Evolutionary conservation across 2,888 invertebrate species (phyloP), one percentile per base, ranked within the genome.

Genomic region (Helobdella robusta): DNA sequence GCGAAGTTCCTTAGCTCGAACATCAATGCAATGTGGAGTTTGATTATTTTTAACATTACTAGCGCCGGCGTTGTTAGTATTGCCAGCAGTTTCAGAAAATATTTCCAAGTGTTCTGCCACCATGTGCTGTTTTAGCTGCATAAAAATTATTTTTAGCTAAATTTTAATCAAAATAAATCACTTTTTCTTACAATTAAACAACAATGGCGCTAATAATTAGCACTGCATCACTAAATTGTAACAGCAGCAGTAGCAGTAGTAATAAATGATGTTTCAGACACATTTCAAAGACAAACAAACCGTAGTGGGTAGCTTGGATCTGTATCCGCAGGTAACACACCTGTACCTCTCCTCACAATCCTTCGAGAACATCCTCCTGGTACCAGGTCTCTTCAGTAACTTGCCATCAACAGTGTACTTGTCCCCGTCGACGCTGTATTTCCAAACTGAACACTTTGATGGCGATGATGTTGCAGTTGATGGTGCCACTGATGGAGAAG

Each of bases 11-110:
- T 50, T 52, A n/a, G 66, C 66, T 23, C 63, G 59, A 23, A 50
- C 52, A 25, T 66, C 66, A 28, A 66, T 66, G 40, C 66, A 66
- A n/a, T n/a, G n/a, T n/a, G n/a, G n/a, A n/a, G n/a, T n/a, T n/a
- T n/a, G n/a, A n/a, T n/a, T n/a, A n/a, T n/a, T n/a, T n/a, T n/a
- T n/a, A n/a, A n/a, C n/a, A n/a, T n/a, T n/a, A n/a, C n/a, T n/a
- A n/a, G n/a, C n/a, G n/a, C n/a, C n/a, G n/a, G n/a, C n/a, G n/a
- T n/a, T n/a, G n/a, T n/a, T n/a, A n/a, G n/a, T n/a, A n/a, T n/a
- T n/a, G 23, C 18, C n/a, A 35, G 44, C 44, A 18, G 25, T 40
- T 8, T 40, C 60, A 28, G 5, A 18, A 40, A 23, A 60, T 25
- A 40, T 15, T 3, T n/a, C 20, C 18, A 4, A 18, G 23, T 60